Evolutionary conservation across 2,888 invertebrate species (phyloP), one percentile per base, ranked within the genome.

Genomic region (Leptopterna dolabrata): DNA sequence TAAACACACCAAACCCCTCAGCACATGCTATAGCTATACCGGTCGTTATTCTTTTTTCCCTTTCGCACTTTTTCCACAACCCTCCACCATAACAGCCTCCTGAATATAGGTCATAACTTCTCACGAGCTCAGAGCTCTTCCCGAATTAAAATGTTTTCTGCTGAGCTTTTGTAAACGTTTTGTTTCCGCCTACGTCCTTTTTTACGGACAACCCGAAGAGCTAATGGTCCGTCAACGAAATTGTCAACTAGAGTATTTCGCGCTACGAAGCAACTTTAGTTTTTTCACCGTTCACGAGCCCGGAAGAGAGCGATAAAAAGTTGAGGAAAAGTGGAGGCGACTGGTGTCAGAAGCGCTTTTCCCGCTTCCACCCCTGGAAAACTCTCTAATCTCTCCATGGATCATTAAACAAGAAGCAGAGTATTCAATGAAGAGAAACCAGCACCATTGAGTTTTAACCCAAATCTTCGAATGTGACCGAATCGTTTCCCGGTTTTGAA

Each of bases 111-210:
- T 63, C 63, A 63, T 63, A 63, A 63, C 63, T 27, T 63, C 24
- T 24, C 63, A 63, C 63, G 11, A 24, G 27, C n/a, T 24, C 63
- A 19, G n/a, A 19, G 4, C 63, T 24, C 27, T 63, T 11, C n/a
- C 27, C 63, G 24, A 2, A 24, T 63, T 63, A 24, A 24, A 63
- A 9, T 63, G 24, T 63, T 47, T 63, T 63, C 55, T 63, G 63
- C 63, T 63, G 63, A 63, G 63, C 63, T 63, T 63, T 63, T 63
- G 63, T 63, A 63, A 63, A 63, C 24, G 63, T 63, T 63, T 63
- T 63, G 63, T 63, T 27, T 63, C 51, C 51, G 14, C 51, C 51
- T 0, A 51, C n/a, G 51, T n/a, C 51, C 51, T 16, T 36, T 16
- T 51, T 51, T n/a, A 51, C 63, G 63, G 24, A 63, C 63, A 27